Base-by-base conservation (phyloP, 2,888 invertebrate genomes). In the Eristalis arbustorum region DNA sequence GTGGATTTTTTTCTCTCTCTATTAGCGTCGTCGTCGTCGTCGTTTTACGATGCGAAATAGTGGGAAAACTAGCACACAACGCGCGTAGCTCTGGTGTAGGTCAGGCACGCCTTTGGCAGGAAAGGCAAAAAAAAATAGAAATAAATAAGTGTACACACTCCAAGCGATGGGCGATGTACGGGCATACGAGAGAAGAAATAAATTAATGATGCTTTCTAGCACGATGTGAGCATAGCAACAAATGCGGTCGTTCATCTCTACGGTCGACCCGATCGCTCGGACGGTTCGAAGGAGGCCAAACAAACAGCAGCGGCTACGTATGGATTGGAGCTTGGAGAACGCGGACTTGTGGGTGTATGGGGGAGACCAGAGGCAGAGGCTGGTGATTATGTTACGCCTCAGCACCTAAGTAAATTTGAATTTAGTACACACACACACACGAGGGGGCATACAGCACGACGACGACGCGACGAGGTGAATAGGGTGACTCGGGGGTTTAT, bases 11-110 rank as follows among this genome's bases (percentile, higher is more conserved):
- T 31, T 49, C 61, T 31, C 40, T 40, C 18, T 67, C 10, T 11
- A 34, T n/a, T 34, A 3, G 34, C 34, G 34, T 34, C 1, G 10
- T 4, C 18, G 1, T 13, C n/a, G 3, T 49, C 4, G n/a, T 49
- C 18, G 49, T 49, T 37, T 64, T 64, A 34, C 63, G 31, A 64
- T 68, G 56, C 31, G 63, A 63, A 63, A 62, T 80, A 68, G 80
- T 80, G 56, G 37, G 56, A 80, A 72, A 84, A 81, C 76, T 81
- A 81, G 76, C 81, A 68, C 81, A 84, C 76, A 84, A 73, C 73
- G 68, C 72, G 63, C 68, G 57, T 59, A 71, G 62, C 71, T 69
- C 84, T 84, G 69, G 80, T 76, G 81, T 84, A 84, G 84, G 84
- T 84, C 84, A 84, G 84, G 84, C 84, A 84, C 76, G 81, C 81